Evolutionary conservation across 2,113 vertebrate genomes (phyloP).

Genomic region (Danio rerio): DNA sequence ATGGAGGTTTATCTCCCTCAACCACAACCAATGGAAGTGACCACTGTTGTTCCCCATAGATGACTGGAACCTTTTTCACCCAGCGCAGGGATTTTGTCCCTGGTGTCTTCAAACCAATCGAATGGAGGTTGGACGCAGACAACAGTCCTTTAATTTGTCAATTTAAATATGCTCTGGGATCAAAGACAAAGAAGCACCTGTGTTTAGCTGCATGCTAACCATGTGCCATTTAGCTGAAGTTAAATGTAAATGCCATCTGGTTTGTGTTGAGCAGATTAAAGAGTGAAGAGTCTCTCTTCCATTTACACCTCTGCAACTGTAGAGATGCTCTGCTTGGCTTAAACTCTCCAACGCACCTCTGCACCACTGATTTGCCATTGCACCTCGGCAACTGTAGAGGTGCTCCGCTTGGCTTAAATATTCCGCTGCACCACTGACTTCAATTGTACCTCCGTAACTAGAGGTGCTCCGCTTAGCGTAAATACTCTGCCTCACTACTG

Average conservation of each 20-base stretch:
- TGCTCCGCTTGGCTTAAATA: too few relatives aligned
- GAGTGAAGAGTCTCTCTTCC: conserved; percentile 27
- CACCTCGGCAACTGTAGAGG: too few relatives aligned
- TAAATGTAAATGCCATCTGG: conserved; percentile 4
- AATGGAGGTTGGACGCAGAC: not conserved
- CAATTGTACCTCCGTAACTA: too few relatives aligned
- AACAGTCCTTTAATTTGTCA: not conserved
- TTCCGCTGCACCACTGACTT: too few relatives aligned
- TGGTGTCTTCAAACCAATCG: not conserved
- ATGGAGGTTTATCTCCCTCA: conserved; percentile 10
- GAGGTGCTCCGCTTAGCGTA: too few relatives aligned
- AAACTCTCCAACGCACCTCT: too few relatives aligned
- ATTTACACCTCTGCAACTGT: not conserved
- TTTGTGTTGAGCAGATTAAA: not conserved
- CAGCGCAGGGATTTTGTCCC: conserved; percentile 6
- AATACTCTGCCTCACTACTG: too few relatives aligned
- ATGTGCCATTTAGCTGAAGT: too few relatives aligned
- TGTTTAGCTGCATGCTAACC: conserved; percentile 35
- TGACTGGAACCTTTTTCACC: conserved; percentile 15
- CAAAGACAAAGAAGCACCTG: conserved; percentile 8
- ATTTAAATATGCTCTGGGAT: not conserved
- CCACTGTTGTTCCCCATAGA: not conserved
- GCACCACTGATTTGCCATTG: too few relatives aligned
- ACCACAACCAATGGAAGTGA: conserved; percentile 25
- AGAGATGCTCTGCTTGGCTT: too few relatives aligned